These are phyloP conservation scores for Scolopax rusticola DNA, from an alignment of 2,797 vertebrate species.

Conservation along the genomic window DNA sequence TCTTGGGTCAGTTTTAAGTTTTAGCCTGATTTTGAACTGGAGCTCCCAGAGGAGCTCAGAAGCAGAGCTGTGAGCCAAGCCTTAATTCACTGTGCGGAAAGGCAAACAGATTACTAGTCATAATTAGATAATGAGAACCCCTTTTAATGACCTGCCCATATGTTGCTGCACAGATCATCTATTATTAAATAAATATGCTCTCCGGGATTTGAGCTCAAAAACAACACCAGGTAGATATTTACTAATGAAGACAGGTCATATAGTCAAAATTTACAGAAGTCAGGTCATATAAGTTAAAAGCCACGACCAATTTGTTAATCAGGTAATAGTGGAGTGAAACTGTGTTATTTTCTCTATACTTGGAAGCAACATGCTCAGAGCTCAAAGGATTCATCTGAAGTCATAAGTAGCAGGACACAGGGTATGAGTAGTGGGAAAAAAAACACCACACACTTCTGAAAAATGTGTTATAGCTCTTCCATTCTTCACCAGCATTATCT, in stretches of 20 bases:
- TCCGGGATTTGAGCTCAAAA: constrained; percentile 30
- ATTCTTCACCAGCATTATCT: neutral
- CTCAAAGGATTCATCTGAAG: neutral
- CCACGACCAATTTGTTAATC: neutral
- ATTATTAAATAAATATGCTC: neutral
- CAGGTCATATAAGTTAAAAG: neutral
- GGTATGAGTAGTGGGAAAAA: neutral
- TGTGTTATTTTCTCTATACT: neutral
- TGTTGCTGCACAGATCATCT: neutral
- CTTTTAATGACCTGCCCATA: constrained; percentile 16
- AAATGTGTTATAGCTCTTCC: neutral
- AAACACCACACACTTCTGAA: neutral
- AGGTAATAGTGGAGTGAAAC: neutral
- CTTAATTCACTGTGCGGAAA: neutral
- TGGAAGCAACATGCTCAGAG: neutral
- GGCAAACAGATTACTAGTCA: neutral
- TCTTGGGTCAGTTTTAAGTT: neutral
- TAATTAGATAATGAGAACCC: neutral
- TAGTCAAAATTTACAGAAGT: neutral
- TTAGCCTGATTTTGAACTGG: neutral
- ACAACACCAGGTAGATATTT: neutral
- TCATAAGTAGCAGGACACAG: neutral
- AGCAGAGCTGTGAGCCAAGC: neutral
- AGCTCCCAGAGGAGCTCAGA: neutral
- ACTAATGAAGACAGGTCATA: neutral